phyloP scores from a whole-genome alignment of 2,113 vertebrate species.

The Hirundichthys speculiger region DNA sequence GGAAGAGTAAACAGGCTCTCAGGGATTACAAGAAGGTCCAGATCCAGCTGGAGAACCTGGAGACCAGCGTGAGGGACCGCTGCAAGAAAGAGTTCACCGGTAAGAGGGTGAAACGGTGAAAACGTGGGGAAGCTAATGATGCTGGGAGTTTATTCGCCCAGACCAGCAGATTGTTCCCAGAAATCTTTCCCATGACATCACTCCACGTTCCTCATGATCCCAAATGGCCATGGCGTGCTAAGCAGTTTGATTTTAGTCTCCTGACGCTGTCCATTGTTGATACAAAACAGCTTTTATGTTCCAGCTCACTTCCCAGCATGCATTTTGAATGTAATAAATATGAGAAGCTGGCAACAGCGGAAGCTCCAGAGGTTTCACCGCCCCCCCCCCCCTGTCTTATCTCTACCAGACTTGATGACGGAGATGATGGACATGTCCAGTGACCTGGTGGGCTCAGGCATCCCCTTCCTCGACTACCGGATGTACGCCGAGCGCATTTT shows the following conservation, averaged over 20 bases:
- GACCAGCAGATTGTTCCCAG: too few relatives aligned
- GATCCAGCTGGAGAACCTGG: constrained; percentile 97
- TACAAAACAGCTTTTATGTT: too few relatives aligned
- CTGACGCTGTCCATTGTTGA: too few relatives aligned
- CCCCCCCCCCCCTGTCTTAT: too few relatives aligned
- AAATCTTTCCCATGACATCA: too few relatives aligned
- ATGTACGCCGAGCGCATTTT: constrained; percentile 96
- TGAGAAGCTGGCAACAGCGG: background rate
- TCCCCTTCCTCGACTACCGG: constrained; percentile 96
- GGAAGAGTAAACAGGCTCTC: constrained; percentile 97
- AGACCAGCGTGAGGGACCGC: constrained; percentile 96
- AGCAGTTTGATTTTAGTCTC: too few relatives aligned
- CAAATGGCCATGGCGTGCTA: too few relatives aligned
- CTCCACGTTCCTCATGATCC: too few relatives aligned
- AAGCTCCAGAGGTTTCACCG: too few relatives aligned
- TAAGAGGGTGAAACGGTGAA: too few relatives aligned
- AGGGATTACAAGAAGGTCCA: constrained; percentile 99
- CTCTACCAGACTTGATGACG: constrained; percentile 93
- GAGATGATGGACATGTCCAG: constrained; percentile 99
- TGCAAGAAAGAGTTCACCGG: constrained; percentile 99
- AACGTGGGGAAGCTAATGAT: too few relatives aligned
- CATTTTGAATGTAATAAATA: background rate
- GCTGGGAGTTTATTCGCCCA: too few relatives aligned
- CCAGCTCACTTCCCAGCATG: background rate
- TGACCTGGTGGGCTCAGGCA: constrained; percentile 94